These are phyloP conservation scores for Diarsia dahlii DNA, from an alignment of 2,888 invertebrate genomes.

Conservation along the genomic window DNA sequence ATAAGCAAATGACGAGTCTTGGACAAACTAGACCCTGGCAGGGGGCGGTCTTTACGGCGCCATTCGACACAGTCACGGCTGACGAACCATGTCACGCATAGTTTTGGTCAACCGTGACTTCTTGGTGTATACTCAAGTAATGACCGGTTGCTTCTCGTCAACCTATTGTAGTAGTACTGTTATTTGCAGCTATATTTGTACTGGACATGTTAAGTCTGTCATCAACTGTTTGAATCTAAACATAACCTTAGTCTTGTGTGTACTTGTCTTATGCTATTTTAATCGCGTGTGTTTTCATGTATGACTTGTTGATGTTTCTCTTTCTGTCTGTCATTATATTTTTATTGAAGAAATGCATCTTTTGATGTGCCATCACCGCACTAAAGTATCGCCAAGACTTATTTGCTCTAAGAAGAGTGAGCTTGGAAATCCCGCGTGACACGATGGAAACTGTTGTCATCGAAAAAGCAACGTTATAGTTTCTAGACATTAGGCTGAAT, in stretches of 20 bases:
- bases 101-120: slow-evolving; percentile 59
- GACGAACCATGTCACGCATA: slow-evolving; percentile 53
- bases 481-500: no score
- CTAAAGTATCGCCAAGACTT: no score
- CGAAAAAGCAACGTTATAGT: no score
- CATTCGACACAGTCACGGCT: slow-evolving; percentile 53
- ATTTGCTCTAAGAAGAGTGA: no score
- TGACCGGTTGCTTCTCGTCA: not conserved
- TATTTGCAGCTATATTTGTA: slow-evolving; percentile 33
- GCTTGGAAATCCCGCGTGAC: no score
- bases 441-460: no score
- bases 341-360: no score
- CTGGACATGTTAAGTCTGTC: not conserved
- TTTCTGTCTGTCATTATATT: not conserved
- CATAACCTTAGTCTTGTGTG: not conserved
- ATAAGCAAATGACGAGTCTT: slow-evolving; percentile 32
- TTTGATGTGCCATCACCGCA: no score
- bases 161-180: slow-evolving; percentile 9
- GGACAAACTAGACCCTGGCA: slow-evolving; percentile 53
- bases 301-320: not conserved
- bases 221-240: slow-evolving; percentile 18
- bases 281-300: not conserved
- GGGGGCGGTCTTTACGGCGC: slow-evolving; percentile 48
- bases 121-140: slow-evolving; percentile 49
- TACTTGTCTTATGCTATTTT: not conserved